Conservation (phyloP, 2,113 vertebrate species). For the Tragelaphus scriptus region DNA sequence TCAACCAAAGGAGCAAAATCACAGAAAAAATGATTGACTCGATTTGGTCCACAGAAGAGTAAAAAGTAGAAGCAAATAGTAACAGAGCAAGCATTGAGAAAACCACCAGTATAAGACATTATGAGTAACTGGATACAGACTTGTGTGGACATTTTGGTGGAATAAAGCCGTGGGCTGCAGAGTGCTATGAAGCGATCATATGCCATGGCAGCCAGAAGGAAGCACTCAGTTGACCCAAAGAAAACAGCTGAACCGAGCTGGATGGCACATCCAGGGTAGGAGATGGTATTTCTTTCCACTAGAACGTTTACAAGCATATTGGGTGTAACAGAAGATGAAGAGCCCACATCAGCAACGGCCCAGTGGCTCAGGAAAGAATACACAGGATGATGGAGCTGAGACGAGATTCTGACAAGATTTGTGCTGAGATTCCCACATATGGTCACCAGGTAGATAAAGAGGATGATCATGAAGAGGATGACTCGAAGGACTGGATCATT, state of each 20-base stretch:
- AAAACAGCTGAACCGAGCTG: background rate
- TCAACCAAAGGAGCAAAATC: background rate
- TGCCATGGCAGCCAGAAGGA: slow-evolving; percentile 52
- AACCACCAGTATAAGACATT: background rate
- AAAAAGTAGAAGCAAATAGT: background rate
- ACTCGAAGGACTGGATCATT: background rate
- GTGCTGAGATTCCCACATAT: background rate
- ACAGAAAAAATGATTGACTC: background rate
- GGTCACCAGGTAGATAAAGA: background rate
- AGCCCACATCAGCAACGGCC: slow-evolving; percentile 17
- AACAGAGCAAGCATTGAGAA: background rate
- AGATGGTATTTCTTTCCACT: background rate
- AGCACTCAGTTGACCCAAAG: slow-evolving; percentile 23
- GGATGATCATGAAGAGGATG: background rate
- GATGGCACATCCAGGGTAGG: background rate
- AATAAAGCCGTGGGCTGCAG: background rate
- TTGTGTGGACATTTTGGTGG: background rate
- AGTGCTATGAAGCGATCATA: background rate
- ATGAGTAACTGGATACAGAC: background rate
- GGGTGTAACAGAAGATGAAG: slow-evolving; percentile 38
- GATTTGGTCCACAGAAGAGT: slow-evolving; percentile 44
- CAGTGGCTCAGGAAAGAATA: slow-evolving; percentile 34
- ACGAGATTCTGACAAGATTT: background rate
- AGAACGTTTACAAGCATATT: slow-evolving; percentile 40
- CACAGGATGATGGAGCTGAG: slow-evolving; percentile 39